Base-by-base conservation (phyloP, 1,140 invertebrate genomes). In the Riptortus pedestris region DNA sequence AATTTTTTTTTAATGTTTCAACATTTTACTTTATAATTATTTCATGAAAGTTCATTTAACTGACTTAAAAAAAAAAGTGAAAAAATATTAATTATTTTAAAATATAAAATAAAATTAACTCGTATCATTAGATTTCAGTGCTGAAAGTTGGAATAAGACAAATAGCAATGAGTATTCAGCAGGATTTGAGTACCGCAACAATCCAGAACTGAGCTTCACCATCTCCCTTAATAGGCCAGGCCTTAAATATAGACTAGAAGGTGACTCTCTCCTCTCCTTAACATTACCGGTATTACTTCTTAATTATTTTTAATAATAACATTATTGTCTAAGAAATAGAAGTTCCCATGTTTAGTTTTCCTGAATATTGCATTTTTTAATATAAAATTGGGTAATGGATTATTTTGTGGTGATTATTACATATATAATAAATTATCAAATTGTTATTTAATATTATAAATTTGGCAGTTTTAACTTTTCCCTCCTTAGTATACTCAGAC, bases 181-280 rank as follows among this genome's bases (percentile, higher is more conserved):
- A 14, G 64, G 64, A 7, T 65, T 65, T 55, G 38, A 47, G 2
- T 65, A 60, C 24, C 60, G 47, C n/a, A 27, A 33, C 18, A n/a
- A 29, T 20, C 58, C 58, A 16, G 58, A 60, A 48, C 1, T 60
- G 5, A 24, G 20, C 11, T 66, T 66, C 31, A 66, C 65, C 1
- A 22, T 66, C n/a, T 20, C 60, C 20, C 22, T 62, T 2, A 66
- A 62, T 28, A 62, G 60, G 22, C 20, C 20, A 18, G 45, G 45
- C 16, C 33, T 57, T 18, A 66, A 66, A 45, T 66, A 62, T 38
- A 22, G 65, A 1, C 45, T 66, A n/a, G 65, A 66, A 18, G 24
- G 58, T 14, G 57, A 62, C 33, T 18, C 20, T 0, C 11, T 66
- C 7, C n/a, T 38, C n/a, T 18, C 60, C 11, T 27, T 66, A 1